These are phyloP conservation scores for Glaucidium brasilianum DNA, from an alignment of 2,113 vertebrate species.

Conservation along the genomic window DNA sequence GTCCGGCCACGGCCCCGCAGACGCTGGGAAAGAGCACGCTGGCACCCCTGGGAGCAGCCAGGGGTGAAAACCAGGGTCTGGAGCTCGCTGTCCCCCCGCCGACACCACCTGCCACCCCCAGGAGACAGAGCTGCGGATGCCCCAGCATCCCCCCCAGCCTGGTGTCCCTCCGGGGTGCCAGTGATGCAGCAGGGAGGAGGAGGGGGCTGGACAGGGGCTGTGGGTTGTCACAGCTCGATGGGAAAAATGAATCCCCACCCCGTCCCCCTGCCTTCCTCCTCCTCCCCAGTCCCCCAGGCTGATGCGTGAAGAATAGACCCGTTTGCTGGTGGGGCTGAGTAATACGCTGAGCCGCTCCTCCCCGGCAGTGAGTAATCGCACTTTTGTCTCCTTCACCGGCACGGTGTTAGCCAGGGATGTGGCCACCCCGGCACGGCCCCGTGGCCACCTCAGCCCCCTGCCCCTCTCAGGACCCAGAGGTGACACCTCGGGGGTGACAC, in stretches of 20 bases:
- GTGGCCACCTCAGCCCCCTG: neutral
- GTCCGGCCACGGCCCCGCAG: fast-evolving
- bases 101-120: neutral
- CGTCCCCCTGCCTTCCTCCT: neutral
- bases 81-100: neutral
- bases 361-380: constrained; percentile 44
- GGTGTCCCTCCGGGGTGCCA: neutral
- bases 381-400: neutral
- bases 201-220: neutral
- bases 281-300: neutral
- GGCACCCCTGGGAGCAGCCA: neutral
- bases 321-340: constrained; percentile 47
- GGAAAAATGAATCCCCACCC: neutral
- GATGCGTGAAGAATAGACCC: neutral
- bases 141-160: neutral
- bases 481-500: fast-evolving
- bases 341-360: constrained; percentile 50
- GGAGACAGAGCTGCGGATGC: neutral
- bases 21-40: fast-evolving
- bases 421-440: fast-evolving
- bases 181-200: neutral
- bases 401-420: neutral
- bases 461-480: fast-evolving
- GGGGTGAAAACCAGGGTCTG: neutral
- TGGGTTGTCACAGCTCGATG: neutral